These are phyloP conservation scores for Sebastes hubbsi DNA, from an alignment of 2,797 vertebrate genomes.

Conservation along the genomic window DNA sequence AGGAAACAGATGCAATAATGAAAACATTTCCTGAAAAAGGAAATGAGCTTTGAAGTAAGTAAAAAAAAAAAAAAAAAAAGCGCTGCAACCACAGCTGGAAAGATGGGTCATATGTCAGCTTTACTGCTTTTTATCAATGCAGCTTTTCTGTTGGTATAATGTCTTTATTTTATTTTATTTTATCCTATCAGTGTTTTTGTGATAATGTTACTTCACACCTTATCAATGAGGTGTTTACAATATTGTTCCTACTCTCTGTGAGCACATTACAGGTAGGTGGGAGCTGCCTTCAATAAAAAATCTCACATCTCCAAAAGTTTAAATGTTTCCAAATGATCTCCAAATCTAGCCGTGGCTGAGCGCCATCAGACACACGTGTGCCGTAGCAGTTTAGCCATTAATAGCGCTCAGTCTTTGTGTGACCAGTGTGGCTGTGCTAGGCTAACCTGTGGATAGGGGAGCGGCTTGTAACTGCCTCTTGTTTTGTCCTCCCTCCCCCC, in stretches of 20 bases:
- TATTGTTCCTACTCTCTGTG: not conserved
- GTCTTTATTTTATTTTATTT: too few relatives aligned
- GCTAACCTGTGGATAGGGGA: slow-evolving; percentile 39
- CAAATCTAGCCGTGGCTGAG: not conserved
- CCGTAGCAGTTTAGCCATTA: not conserved
- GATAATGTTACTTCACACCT: not conserved
- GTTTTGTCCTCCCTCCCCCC: slow-evolving; percentile 60
- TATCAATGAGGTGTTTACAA: not conserved
- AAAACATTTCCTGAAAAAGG: not conserved
- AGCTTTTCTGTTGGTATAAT: not conserved
- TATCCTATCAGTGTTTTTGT: not conserved
- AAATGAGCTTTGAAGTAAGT: not conserved
- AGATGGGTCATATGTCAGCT: not conserved
- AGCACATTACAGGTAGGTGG: not conserved
- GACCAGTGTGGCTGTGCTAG: slow-evolving; percentile 9
- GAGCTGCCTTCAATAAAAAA: not conserved
- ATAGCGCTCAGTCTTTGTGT: not conserved
- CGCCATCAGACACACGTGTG: not conserved
- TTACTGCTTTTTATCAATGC: not conserved
- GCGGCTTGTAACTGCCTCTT: slow-evolving; percentile 71
- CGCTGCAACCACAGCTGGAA: not conserved
- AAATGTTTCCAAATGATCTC: not conserved
- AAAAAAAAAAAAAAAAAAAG: not conserved
- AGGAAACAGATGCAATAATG: not conserved
- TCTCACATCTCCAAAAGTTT: not conserved